Conservation (phyloP, 2,888 invertebrate species). For the Gonocerus acuteangulatus region DNA sequence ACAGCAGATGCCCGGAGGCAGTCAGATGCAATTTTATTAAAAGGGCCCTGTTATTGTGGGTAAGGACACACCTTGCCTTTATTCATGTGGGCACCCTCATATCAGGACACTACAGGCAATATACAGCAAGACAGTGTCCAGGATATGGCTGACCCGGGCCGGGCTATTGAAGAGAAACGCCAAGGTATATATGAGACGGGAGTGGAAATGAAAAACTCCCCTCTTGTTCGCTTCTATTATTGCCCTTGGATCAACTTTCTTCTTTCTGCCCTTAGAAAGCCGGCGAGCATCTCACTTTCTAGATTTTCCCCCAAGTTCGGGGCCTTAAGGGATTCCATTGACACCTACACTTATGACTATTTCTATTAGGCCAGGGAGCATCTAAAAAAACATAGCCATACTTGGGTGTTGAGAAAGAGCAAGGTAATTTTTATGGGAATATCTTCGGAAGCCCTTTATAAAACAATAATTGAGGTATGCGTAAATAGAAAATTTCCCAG, state of each 20-base stretch:
- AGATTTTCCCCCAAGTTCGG: not conserved
- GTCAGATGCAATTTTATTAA: constrained; percentile 16
- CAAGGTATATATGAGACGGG: not conserved
- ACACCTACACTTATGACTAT: no score
- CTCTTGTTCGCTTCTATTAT: not conserved
- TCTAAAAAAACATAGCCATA: no score
- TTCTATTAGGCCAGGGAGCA: no score
- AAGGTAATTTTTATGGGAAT: no score
- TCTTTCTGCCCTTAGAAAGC: no score
- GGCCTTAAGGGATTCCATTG: no score
- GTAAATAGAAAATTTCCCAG: no score
- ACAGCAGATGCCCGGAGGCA: not conserved
- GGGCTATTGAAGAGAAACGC: not conserved
- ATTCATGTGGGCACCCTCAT: constrained; percentile 6
- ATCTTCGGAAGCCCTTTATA: no score
- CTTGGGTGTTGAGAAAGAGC: no score
- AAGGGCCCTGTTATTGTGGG: not conserved
- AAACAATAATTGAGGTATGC: no score
- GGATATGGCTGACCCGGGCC: not conserved
- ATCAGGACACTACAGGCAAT: not conserved
- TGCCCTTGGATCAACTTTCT: not conserved
- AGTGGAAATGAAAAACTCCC: constrained; percentile 19
- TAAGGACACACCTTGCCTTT: constrained; percentile 16
- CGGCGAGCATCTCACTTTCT: constrained; percentile 9
- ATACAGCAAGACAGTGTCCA: not conserved